Percentiles rank a stretch among this genome's conserved stretches.
Evolutionary conservation across 2,797 vertebrate species (phyloP).

Genomic region (Sebastes vulpes): DNA sequence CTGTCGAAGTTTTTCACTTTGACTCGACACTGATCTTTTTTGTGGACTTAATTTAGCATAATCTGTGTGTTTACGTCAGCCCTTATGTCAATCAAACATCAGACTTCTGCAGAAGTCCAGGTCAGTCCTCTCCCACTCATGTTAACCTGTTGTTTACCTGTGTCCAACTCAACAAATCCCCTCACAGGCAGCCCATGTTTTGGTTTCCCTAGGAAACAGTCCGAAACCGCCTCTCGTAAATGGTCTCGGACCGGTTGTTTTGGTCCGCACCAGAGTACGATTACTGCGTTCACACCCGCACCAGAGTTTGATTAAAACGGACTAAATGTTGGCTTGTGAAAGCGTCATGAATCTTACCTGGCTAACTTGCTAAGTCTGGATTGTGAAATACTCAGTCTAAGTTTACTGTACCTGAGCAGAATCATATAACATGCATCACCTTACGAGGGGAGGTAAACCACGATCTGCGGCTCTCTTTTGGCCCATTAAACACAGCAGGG

Average conservation of each 20-base stretch:
- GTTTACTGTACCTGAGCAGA: conserved; percentile 23
- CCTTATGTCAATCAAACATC: neutral
- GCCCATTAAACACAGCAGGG: conserved; percentile 74
- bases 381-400: neutral
- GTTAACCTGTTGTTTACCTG: neutral
- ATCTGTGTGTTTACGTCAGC: accelerated
- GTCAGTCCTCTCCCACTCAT: neutral
- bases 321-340: neutral
- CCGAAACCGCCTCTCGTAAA: no score
- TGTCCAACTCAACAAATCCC: neutral
- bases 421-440: conserved; percentile 11
- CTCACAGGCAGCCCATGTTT: neutral
- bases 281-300: neutral
- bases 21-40: neutral
- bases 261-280: neutral
- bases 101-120: neutral
- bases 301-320: neutral
- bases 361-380: neutral
- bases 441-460: conserved; percentile 43
- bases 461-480: conserved; percentile 58
- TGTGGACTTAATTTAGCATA: neutral
- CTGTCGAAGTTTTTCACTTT: neutral
- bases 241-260: neutral
- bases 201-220: neutral
- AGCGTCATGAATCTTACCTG: neutral